Evolutionary conservation across 2,888 invertebrate species (phyloP).

Genomic region (Heliconius charithonia): DNA sequence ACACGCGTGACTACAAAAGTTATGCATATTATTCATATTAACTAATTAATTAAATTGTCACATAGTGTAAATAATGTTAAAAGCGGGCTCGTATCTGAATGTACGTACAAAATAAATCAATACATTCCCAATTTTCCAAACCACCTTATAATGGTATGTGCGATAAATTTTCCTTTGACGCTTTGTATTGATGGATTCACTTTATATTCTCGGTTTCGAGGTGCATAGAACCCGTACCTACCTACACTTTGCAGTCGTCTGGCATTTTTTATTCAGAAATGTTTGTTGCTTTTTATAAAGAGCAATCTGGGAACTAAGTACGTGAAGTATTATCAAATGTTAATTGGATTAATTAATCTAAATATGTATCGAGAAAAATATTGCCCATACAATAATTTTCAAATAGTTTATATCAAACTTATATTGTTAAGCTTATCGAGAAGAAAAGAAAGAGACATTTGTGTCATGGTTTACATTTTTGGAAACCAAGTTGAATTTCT

Average conservation of each 20-base stretch:
- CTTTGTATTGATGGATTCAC: conserved; percentile 4
- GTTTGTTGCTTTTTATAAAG: background rate
- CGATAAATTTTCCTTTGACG: conserved; percentile 4
- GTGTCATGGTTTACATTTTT: background rate
- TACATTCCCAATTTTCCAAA: conserved; percentile 1
- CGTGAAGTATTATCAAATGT: background rate
- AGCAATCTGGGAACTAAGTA: background rate
- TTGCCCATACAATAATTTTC: too few relatives aligned
- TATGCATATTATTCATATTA: too few relatives aligned
- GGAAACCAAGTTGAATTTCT: background rate
- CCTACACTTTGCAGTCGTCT: background rate
- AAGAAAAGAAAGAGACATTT: background rate
- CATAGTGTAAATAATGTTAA: background rate
- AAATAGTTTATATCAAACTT: too few relatives aligned
- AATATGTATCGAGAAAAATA: too few relatives aligned
- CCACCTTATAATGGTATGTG: background rate
- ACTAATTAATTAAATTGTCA: background rate
- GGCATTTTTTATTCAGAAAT: background rate
- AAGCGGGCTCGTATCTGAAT: background rate
- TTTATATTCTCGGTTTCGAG: background rate
- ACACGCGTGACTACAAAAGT: too few relatives aligned
- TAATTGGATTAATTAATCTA: too few relatives aligned
- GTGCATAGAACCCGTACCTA: background rate
- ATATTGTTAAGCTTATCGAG: too few relatives aligned
- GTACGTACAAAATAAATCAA: conserved; percentile 5